These are phyloP conservation scores for Drosophila pallidifrons DNA, from an alignment of 1,140 invertebrate genomes.

Conservation along the genomic window DNA sequence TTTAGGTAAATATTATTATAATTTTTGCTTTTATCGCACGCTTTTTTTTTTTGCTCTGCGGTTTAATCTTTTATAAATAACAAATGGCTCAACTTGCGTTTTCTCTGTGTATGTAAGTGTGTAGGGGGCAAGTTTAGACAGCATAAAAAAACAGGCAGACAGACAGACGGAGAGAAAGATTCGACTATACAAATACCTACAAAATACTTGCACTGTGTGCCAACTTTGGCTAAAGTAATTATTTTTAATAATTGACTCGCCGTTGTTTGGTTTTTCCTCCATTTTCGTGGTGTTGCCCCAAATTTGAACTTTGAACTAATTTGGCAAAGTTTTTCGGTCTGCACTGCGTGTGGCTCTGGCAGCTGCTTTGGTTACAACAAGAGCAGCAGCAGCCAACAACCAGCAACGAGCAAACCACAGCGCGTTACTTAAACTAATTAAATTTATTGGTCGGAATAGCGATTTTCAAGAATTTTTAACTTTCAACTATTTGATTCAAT, in stretches of 20 bases:
- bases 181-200: slow-evolving; percentile 50
- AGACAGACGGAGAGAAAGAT: slow-evolving; percentile 22
- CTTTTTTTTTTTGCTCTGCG: slow-evolving; percentile 58
- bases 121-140: slow-evolving; percentile 8
- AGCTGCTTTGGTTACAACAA: slow-evolving; percentile 58
- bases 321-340: slow-evolving; percentile 67
- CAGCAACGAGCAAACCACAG: slow-evolving; percentile 51
- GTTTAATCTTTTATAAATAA: slow-evolving; percentile 82
- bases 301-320: slow-evolving; percentile 81
- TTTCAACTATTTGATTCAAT: slow-evolving; percentile 7
- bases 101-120: slow-evolving; percentile 21
- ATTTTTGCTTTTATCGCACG: slow-evolving; percentile 64
- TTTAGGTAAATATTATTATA: slow-evolving; percentile 82
- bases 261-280: slow-evolving; percentile 39
- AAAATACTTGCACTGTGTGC: slow-evolving; percentile 45
- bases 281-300: slow-evolving; percentile 39
- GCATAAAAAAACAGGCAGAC: slow-evolving; percentile 23
- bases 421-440: slow-evolving; percentile 75
- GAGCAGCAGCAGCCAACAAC: too few species aligned
- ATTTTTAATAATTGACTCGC: slow-evolving; percentile 82
- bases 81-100: slow-evolving; percentile 71
- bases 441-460: slow-evolving; percentile 63
- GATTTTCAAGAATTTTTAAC: slow-evolving; percentile 20
- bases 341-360: slow-evolving; percentile 62
- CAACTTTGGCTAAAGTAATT: slow-evolving; percentile 80